Evolutionary conservation across 2,113 vertebrate species (phyloP).

Genomic region (mouse (Mus musculus)): GRCm39 chr7:105019001-105019500

Average conservation of each 20-base stretch:
- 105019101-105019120: constrained; percentile 34
- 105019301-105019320: neutral
- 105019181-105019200: neutral
- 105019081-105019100: neutral
- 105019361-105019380: constrained; percentile 39
- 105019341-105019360: neutral
- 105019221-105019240: neutral
- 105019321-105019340: constrained; percentile 43
- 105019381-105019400: neutral
- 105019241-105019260: constrained; percentile 17
- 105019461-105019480: neutral
- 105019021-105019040: constrained; percentile 17
- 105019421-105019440: neutral
- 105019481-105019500: neutral
- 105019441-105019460: neutral
- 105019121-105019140: neutral
- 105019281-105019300: constrained; percentile 1
- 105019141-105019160: neutral
- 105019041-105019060: constrained; percentile 14
- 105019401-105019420: constrained; percentile 34
- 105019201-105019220: neutral
- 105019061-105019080: neutral
- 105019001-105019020: constrained; percentile 1
- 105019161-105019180: neutral
- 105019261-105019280: neutral